Conservation (phyloP, 2,888 invertebrate genomes). For the Odontomyia ornata region DNA sequence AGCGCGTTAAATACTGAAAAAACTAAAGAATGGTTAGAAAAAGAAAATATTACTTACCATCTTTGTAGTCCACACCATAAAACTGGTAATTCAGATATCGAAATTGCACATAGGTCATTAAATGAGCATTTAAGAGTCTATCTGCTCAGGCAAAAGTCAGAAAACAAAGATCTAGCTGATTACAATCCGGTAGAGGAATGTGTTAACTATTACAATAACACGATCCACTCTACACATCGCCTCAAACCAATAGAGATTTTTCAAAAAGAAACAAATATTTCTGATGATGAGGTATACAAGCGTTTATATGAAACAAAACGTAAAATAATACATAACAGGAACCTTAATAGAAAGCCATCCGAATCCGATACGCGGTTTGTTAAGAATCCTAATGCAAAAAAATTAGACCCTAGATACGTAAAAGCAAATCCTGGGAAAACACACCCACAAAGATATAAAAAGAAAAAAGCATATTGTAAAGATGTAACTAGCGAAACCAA, state of each 20-base stretch:
- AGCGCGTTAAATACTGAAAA: background rate
- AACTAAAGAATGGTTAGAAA: slow-evolving; percentile 7
- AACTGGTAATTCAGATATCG: slow-evolving; percentile 28
- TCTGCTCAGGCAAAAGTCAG: background rate
- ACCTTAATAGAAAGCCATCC: background rate
- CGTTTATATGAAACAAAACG: background rate
- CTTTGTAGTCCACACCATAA: slow-evolving; percentile 22
- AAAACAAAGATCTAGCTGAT: background rate
- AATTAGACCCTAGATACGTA: background rate
- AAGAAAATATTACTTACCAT: background rate
- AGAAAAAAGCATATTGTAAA: background rate
- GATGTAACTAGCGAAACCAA: background rate
- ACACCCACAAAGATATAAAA: background rate
- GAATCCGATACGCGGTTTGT: background rate
- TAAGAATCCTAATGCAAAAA: background rate
- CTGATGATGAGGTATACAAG: background rate
- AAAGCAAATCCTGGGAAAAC: background rate
- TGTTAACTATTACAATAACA: slow-evolving; percentile 1
- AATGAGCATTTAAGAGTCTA: background rate
- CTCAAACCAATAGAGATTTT: background rate
- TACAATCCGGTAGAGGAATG: background rate
- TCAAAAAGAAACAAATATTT: background rate
- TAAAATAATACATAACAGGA: background rate
- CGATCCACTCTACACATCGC: background rate
- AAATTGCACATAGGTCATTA: slow-evolving; percentile 19